These are phyloP conservation scores for Semicossyphus pulcher DNA, from an alignment of 2,113 vertebrate species.

Conservation along the genomic window DNA sequence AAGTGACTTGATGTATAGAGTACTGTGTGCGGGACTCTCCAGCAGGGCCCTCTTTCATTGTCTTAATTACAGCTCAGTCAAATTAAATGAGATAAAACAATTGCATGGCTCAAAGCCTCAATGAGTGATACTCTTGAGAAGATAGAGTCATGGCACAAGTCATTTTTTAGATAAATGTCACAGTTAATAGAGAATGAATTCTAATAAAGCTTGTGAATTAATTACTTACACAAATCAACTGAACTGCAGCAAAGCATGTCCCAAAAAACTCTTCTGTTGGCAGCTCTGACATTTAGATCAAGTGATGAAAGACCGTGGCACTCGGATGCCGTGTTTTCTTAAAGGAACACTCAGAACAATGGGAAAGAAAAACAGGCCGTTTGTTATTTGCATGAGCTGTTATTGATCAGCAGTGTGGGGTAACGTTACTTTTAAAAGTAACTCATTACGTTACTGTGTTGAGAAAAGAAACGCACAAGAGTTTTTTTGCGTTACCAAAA, in stretches of 20 bases:
- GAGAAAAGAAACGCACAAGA: too few species aligned
- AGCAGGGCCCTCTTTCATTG: conserved; percentile 20
- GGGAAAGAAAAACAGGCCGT: neutral
- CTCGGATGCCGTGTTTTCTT: too few species aligned
- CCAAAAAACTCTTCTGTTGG: neutral
- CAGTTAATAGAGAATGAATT: conserved; percentile 37
- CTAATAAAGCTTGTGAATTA: conserved; percentile 9
- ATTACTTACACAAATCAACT: conserved; percentile 22
- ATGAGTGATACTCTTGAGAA: conserved; percentile 29
- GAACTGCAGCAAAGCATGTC: neutral
- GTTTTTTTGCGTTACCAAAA: too few species aligned
- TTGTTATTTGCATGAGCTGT: neutral
- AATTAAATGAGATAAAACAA: conserved; percentile 70
- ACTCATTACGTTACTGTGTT: too few species aligned
- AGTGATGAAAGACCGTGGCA: neutral
- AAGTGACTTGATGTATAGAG: neutral
- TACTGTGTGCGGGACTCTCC: neutral
- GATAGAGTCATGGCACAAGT: conserved; percentile 25
- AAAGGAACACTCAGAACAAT: neutral
- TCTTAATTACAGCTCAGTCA: conserved; percentile 46
- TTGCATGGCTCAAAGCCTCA: conserved; percentile 28
- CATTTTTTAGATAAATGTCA: conserved; percentile 53
- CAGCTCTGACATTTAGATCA: neutral
- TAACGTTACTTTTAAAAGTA: too few species aligned
- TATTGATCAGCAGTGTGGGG: neutral